These are phyloP conservation scores for Gymnothorax javanicus DNA, from an alignment of 2,797 vertebrate genomes.

Conservation along the genomic window DNA sequence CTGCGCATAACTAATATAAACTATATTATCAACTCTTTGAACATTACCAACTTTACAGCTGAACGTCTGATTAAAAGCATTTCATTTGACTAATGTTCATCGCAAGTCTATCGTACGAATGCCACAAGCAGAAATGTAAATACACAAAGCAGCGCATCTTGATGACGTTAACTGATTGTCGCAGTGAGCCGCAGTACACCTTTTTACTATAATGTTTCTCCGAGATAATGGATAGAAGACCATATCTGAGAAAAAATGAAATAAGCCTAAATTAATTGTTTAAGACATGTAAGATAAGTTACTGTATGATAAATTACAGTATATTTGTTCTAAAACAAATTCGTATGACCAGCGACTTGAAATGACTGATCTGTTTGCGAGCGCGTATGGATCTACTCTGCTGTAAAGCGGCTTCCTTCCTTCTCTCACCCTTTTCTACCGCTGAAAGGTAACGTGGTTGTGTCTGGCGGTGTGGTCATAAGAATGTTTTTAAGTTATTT, in stretches of 20 bases:
- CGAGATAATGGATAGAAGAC: slow-evolving; percentile 22
- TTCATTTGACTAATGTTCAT: background rate
- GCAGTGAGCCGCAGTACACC: background rate
- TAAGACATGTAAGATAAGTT: background rate
- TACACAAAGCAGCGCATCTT: slow-evolving; percentile 11
- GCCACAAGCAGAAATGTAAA: background rate
- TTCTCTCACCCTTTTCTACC: slow-evolving; percentile 70
- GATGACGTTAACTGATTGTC: slow-evolving; percentile 16
- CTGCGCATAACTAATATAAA: background rate
- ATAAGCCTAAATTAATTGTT: slow-evolving; percentile 53
- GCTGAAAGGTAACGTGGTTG: slow-evolving; percentile 81
- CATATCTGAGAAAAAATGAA: slow-evolving; percentile 52
- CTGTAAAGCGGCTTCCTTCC: slow-evolving; percentile 65
- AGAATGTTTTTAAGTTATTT: background rate
- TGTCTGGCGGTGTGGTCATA: slow-evolving; percentile 29
- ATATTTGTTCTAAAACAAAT: accelerated
- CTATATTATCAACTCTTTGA: background rate
- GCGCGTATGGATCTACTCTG: slow-evolving; percentile 58
- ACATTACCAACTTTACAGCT: background rate
- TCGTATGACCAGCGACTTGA: background rate
- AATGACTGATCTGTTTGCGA: accelerated
- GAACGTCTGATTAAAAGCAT: background rate
- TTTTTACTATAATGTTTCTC: slow-evolving; percentile 23
- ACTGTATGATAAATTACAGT: background rate
- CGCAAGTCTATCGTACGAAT: background rate